phyloP scores from a whole-genome alignment of 2,797 vertebrate species.

The Muscicapa comitata region DNA sequence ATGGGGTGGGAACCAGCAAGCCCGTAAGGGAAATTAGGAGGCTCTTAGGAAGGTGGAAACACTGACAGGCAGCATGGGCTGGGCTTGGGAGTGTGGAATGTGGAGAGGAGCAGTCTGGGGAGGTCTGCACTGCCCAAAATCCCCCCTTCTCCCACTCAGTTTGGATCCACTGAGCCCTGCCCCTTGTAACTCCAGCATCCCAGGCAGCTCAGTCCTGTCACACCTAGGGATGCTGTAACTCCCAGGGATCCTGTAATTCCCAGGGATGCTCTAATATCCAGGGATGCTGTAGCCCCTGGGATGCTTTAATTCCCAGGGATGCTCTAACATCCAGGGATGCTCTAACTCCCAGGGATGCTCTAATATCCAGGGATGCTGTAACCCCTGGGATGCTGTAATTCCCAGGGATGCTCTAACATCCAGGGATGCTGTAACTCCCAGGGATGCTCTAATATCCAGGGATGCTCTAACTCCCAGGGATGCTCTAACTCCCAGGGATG shows the following conservation, averaged over 20 bases:
- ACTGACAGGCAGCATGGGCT: fast-evolving
- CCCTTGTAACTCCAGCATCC: background rate
- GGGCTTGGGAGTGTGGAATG: background rate
- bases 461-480: background rate
- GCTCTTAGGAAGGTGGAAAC: background rate
- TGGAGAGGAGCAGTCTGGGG: fast-evolving
- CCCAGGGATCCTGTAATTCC: no score
- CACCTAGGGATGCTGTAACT: background rate
- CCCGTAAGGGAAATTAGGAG: fast-evolving
- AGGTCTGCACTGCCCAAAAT: background rate
- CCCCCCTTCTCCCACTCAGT: fast-evolving
- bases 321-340: no score
- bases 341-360: background rate
- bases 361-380: no score
- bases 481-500: background rate
- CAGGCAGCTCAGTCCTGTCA: background rate
- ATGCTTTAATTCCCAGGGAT: no score
- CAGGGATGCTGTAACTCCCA: no score
- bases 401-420: background rate
- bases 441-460: background rate
- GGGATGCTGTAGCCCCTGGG: no score
- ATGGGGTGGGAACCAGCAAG: background rate
- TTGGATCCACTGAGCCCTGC: background rate
- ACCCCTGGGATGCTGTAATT: background rate
- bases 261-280: no score